phyloP scores from a whole-genome alignment of 2,113 vertebrate genomes.

The Rhipidura dahli region DNA sequence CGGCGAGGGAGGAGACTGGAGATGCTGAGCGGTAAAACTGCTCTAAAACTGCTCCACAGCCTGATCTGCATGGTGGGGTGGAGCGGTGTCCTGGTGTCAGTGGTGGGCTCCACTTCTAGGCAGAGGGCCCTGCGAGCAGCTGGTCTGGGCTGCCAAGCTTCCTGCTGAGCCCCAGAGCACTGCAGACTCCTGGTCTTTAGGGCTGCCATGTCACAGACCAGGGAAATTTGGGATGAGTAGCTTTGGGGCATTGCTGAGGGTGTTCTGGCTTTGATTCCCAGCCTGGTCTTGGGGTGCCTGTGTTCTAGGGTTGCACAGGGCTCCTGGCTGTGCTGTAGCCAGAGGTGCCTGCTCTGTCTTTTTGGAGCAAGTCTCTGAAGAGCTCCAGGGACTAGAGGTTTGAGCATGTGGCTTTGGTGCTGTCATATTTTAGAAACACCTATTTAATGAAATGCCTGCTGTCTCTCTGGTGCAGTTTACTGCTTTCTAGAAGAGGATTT shows the following conservation, averaged over 20 bases:
- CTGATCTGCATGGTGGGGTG: rapidly evolving
- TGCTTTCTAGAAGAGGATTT: background rate
- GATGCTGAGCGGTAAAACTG: background rate
- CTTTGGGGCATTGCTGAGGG: rapidly evolving
- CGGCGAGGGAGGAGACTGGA: background rate
- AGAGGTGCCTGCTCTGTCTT: background rate
- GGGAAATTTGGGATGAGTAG: background rate
- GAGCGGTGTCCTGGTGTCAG: background rate
- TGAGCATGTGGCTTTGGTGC: background rate
- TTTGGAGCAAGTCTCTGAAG: background rate
- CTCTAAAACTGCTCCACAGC: background rate
- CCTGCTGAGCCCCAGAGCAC: background rate
- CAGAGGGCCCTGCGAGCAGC: background rate
- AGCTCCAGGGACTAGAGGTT: background rate
- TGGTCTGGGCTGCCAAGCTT: background rate
- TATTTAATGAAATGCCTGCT: background rate
- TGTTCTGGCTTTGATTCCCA: background rate
- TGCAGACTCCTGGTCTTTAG: background rate
- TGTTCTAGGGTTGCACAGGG: rapidly evolving
- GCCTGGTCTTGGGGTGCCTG: background rate
- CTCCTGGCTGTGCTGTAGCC: background rate
- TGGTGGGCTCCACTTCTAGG: background rate
- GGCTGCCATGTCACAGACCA: rapidly evolving
- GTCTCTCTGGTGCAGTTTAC: background rate
- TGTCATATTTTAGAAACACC: background rate